phyloP scores from a whole-genome alignment of 2,888 invertebrate species.

The Cerceris ruficornis region DNA sequence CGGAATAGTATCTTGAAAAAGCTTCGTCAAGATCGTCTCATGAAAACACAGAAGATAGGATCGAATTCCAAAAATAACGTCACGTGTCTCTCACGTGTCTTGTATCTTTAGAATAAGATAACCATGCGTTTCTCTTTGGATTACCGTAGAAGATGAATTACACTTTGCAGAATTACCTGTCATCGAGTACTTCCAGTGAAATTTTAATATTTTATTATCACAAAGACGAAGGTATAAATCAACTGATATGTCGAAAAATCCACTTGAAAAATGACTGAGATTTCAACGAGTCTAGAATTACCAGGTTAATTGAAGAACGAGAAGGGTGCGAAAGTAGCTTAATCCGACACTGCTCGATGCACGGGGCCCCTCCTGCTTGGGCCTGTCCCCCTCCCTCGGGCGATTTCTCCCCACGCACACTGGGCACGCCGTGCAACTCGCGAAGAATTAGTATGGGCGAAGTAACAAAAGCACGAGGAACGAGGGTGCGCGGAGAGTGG shows the following conservation, averaged over 20 bases:
- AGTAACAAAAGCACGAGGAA: constrained; percentile 77
- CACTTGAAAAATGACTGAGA: not conserved
- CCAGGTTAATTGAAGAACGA: constrained; percentile 36
- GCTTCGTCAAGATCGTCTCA: too few species aligned
- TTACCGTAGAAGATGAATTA: too few species aligned
- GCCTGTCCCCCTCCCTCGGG: constrained; percentile 47
- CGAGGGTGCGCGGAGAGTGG: constrained; percentile 63
- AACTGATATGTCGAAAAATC: too few species aligned
- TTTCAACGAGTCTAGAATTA: constrained; percentile 40
- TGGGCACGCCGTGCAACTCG: constrained; percentile 69
- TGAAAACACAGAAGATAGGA: too few species aligned
- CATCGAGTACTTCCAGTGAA: too few species aligned
- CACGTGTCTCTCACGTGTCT: too few species aligned
- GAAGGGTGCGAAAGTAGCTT: constrained; percentile 55
- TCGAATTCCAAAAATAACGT: too few species aligned
- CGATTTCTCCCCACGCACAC: constrained; percentile 60
- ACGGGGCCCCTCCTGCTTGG: constrained; percentile 47
- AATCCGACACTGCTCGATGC: constrained; percentile 58
- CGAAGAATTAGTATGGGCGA: constrained; percentile 80
- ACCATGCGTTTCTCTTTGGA: too few species aligned
- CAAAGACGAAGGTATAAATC: too few species aligned
- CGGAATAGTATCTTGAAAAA: not conserved
- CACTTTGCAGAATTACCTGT: too few species aligned
- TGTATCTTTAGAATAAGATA: too few species aligned
- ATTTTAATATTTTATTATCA: too few species aligned